Percentiles rank a stretch among this genome's conserved stretches.
These are phyloP conservation scores for Tachuris rubrigastra DNA, from an alignment of 2,113 vertebrate genomes.

Conservation along the genomic window DNA sequence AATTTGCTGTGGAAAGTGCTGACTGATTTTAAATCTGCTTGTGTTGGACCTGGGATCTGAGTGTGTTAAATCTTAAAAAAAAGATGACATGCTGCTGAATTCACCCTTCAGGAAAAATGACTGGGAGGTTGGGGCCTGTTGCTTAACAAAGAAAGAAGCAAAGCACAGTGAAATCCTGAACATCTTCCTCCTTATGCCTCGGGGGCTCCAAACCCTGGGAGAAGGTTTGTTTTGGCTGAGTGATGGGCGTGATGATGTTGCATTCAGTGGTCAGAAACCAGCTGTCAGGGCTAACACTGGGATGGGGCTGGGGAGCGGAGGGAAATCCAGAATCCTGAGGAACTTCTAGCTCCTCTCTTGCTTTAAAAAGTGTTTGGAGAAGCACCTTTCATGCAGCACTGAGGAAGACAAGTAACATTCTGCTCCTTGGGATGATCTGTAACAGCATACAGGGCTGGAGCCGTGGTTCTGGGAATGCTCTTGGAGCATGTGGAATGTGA, in stretches of 20 bases:
- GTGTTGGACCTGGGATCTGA: background rate
- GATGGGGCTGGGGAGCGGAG: background rate
- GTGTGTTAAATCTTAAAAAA: background rate
- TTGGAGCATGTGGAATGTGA: accelerated
- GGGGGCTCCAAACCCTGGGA: background rate
- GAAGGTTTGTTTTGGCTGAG: background rate
- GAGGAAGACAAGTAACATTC: background rate
- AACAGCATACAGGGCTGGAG: background rate
- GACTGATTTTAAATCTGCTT: background rate
- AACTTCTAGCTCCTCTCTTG: background rate
- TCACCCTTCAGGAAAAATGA: background rate
- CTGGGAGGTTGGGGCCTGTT: background rate
- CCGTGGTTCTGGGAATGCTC: background rate
- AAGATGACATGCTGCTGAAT: background rate
- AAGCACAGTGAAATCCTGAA: background rate
- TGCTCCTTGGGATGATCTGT: background rate
- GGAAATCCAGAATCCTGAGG: background rate
- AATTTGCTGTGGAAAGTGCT: background rate
- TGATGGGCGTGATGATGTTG: background rate
- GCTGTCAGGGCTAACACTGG: background rate
- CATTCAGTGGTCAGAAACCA: background rate
- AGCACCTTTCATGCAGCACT: background rate
- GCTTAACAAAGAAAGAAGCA: background rate
- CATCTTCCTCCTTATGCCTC: background rate
- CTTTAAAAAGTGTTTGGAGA: background rate